Conservation (phyloP, 2,113 vertebrate genomes). For the Hemiprocne comata region DNA sequence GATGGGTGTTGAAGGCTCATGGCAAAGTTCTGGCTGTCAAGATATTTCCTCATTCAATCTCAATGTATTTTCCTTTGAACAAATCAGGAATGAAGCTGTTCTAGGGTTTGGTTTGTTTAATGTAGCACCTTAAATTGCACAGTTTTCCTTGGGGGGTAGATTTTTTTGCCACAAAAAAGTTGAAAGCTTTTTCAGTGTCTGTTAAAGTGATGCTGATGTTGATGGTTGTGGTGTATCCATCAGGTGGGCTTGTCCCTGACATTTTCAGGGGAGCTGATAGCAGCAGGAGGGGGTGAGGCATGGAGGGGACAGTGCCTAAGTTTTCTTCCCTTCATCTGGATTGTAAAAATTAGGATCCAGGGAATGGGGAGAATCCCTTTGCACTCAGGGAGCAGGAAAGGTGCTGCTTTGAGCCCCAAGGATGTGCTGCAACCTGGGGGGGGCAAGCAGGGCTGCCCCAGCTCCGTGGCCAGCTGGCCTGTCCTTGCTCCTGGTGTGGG, state of each 20-base stretch:
- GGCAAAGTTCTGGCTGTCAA: not conserved
- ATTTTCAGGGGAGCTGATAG: not conserved
- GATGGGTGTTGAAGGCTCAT: not conserved
- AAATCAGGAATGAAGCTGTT: not conserved
- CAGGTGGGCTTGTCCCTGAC: not conserved
- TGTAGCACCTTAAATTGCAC: not conserved
- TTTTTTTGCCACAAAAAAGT: not conserved
- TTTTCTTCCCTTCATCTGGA: not conserved
- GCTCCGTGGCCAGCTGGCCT: not conserved
- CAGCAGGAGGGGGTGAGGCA: not conserved
- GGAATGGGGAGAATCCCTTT: not conserved
- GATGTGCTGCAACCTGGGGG: not conserved
- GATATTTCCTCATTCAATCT: not conserved
- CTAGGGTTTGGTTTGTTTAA: not conserved
- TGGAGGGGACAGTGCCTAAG: not conserved
- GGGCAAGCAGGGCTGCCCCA: not conserved
- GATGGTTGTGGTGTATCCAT: not conserved
- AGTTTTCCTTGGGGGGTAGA: not conserved
- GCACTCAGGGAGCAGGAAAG: not conserved
- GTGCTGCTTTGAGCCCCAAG: accelerated
- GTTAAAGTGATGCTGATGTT: not conserved
- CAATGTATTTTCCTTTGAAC: not conserved
- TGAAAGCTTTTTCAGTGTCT: not conserved
- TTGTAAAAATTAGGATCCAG: not conserved
- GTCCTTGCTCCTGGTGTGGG: not conserved